A percentile compares a stretch with the other conserved stretches of the same genome.
phyloP scores from a whole-genome alignment of 1,140 invertebrate genomes.

The Lepidurus arcticus region DNA sequence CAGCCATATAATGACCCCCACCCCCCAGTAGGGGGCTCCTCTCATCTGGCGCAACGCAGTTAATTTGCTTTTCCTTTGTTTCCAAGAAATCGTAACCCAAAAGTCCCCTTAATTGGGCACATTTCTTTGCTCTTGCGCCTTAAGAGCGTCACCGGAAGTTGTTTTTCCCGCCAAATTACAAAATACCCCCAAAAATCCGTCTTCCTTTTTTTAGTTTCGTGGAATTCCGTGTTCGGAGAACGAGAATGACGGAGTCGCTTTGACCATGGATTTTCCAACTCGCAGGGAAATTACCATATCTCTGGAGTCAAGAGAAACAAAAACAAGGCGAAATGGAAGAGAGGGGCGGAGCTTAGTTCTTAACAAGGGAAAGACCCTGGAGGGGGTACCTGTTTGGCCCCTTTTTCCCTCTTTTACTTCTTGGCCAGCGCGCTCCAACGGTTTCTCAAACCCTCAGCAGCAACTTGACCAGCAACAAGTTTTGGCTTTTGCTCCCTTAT shows the following conservation, averaged over 20 bases:
- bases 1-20: not conserved
- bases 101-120: not conserved
- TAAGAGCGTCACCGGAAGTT: no score
- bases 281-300: not conserved
- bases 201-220: no score
- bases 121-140: not conserved
- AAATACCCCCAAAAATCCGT: no score
- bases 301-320: not conserved
- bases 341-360: not conserved
- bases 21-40: not conserved
- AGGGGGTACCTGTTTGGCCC: not conserved
- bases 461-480: slow-evolving; percentile 21
- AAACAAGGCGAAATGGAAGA: not conserved
- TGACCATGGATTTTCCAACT: not conserved
- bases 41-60: not conserved
- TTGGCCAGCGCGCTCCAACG: slow-evolving; percentile 5
- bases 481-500: not conserved
- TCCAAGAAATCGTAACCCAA: not conserved
- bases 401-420: slow-evolving; percentile 1
- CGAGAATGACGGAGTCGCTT: no score
- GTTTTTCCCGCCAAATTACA: no score
- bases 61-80: not conserved
- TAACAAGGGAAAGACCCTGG: not conserved
- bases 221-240: no score
- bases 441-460: slow-evolving; percentile 13